phyloP scores from a whole-genome alignment of 2,888 invertebrate genomes.

The Anagyrus pseudococci region DNA sequence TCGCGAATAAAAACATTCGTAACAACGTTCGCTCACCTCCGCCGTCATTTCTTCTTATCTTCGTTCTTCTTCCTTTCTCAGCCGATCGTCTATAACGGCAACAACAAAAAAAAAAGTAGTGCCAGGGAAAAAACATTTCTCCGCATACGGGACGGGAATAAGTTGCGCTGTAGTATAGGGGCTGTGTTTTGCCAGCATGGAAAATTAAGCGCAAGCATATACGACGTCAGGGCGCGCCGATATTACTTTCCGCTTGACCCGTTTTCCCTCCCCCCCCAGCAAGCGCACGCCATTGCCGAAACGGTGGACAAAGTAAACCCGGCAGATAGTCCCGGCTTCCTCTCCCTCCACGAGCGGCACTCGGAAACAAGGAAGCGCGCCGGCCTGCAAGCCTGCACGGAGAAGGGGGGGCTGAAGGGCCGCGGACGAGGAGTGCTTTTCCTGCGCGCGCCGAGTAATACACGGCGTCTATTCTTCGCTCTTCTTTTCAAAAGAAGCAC shows the following conservation, averaged over 20 bases:
- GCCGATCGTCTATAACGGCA: background rate
- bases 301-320: constrained; percentile 11
- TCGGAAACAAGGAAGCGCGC: background rate
- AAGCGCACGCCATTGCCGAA: no score
- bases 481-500: constrained; percentile 16
- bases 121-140: background rate
- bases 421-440: constrained; percentile 1
- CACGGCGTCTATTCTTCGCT: constrained; percentile 40
- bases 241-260: constrained; percentile 31
- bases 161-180: no score
- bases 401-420: constrained; percentile 6
- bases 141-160: no score
- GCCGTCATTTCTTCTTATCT: no score
- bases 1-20: no score
- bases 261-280: constrained; percentile 4
- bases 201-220: background rate
- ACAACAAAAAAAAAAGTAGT: background rate
- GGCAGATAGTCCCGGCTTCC: background rate
- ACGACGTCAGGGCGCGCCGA: background rate
- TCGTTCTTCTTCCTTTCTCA: background rate
- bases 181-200: background rate
- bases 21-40: no score
- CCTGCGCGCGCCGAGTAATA: constrained; percentile 33
- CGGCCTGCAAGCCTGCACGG: background rate
- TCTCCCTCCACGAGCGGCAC: constrained; percentile 3